Base-by-base conservation (phyloP, 2,888 invertebrate genomes). In the Drosophila greeni region DNA sequence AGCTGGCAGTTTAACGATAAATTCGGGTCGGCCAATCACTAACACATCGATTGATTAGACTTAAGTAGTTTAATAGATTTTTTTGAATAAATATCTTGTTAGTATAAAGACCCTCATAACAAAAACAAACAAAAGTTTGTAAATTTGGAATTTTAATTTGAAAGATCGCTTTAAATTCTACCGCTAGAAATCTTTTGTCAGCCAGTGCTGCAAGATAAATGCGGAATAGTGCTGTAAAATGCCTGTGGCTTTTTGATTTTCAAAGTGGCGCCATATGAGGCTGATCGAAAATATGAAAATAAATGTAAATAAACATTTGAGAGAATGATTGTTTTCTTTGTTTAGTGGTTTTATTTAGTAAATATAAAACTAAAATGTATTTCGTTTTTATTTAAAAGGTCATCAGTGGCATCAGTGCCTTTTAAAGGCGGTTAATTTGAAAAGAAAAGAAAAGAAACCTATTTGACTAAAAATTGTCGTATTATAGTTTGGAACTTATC, bases 201-300 rank as follows among this genome's bases (percentile, higher is more conserved):
- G 24, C 3, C 1, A 52, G 70, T 57, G 52, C 14, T 53, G 42
- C 1, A 20, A 36, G 53, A 20, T 11, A 14, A 12, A 16, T 16
- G 16, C 12, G 8, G 7, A 16, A 3, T 16, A 71, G 71, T 64
- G 56, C 9, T 64, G 52, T 18, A n/a, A 42, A 54, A 60, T 18
- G 11, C 12, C 11, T 20, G 8, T 34, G 9, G 34, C 20, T 18
- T 31, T 14, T 20, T 42, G 9, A 24, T 5, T 42, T 1, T 42
- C 4, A 24, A 14, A 16, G 5, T 18, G 14, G 29, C 29, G 18
- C 45, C 18, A 20, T 14, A 31, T 8, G 7, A 1, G 2, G 1
- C 18, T 47, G 5, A 12, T 5, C 5, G 18, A 29, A 20, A 14
- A 5, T 11, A 12, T 29, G 3, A 0, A 26, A 14, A 5, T 31